These are phyloP conservation scores for Aphelenchoides bicaudatus DNA, from an alignment of 2,888 invertebrate species.

Conservation along the genomic window DNA sequence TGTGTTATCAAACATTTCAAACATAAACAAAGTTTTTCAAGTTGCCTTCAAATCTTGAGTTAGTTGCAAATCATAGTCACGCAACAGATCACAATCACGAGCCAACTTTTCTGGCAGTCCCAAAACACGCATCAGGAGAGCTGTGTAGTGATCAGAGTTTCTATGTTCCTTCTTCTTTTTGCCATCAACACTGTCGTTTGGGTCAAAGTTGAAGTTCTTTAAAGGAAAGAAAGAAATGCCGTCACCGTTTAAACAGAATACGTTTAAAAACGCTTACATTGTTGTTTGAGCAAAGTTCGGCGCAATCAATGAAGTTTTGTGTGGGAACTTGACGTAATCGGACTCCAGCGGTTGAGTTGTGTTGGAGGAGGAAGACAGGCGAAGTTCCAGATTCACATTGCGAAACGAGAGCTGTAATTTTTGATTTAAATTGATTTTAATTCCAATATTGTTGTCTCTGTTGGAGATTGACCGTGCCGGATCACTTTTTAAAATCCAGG, in stretches of 20 bases:
- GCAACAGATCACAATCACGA: no score
- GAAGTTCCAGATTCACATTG: conserved; percentile 38
- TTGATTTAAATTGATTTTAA: background rate
- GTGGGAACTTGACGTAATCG: conserved; percentile 44
- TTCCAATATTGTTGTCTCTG: background rate
- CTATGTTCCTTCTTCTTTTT: conserved; percentile 5
- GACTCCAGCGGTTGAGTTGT: conserved; percentile 50
- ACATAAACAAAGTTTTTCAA: no score
- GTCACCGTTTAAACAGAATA: background rate
- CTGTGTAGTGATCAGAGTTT: conserved; percentile 17
- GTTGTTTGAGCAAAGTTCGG: conserved; percentile 51
- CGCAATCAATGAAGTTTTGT: conserved; percentile 49
- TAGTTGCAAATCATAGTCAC: no score
- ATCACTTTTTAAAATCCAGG: no score
- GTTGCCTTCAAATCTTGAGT: no score
- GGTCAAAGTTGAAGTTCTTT: background rate
- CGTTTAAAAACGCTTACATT: conserved; percentile 35
- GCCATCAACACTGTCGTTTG: background rate
- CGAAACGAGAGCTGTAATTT: conserved; percentile 40
- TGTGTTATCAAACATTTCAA: no score
- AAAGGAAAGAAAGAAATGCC: background rate
- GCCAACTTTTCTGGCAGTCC: conserved; percentile 6
- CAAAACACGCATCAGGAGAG: conserved; percentile 12
- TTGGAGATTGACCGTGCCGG: no score
- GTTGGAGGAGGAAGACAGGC: conserved; percentile 56